Evolutionary conservation across 2,888 invertebrate species (phyloP).

Genomic region (Tiliacea citrago): DNA sequence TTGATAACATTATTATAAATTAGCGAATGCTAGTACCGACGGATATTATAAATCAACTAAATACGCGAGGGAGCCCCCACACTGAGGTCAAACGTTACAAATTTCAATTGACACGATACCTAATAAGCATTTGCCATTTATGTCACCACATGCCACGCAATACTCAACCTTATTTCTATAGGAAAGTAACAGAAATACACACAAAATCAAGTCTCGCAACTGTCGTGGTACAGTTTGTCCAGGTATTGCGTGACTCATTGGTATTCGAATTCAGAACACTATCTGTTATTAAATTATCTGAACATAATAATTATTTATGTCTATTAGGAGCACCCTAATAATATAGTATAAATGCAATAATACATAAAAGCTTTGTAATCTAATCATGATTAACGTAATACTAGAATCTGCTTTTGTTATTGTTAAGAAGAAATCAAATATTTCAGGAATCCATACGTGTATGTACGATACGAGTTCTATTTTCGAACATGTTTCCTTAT

Average conservation of each 20-base stretch:
- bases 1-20: constrained; percentile 54
- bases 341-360: constrained; percentile 12
- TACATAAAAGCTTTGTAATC: neutral
- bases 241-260: constrained; percentile 75
- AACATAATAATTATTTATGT: constrained; percentile 48
- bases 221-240: constrained; percentile 35
- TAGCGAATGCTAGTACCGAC: constrained; percentile 40
- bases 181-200: constrained; percentile 1
- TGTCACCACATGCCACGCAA: constrained; percentile 30
- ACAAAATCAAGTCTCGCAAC: constrained; percentile 28
- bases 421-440: neutral
- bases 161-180: constrained; percentile 43
- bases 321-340: constrained; percentile 16
- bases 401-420: neutral
- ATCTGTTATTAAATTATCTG: constrained; percentile 58
- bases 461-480: constrained; percentile 8
- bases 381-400: constrained; percentile 7
- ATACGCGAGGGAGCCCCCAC: constrained; percentile 68
- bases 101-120: constrained; percentile 78
- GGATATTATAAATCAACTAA: constrained; percentile 72
- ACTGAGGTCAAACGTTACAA: constrained; percentile 84
- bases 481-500: constrained; percentile 11
- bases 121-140: constrained; percentile 45
- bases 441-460: neutral
- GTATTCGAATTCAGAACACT: constrained; percentile 65